phyloP scores from a whole-genome alignment of 2,113 vertebrate genomes.

The Enhydra lutris region DNA sequence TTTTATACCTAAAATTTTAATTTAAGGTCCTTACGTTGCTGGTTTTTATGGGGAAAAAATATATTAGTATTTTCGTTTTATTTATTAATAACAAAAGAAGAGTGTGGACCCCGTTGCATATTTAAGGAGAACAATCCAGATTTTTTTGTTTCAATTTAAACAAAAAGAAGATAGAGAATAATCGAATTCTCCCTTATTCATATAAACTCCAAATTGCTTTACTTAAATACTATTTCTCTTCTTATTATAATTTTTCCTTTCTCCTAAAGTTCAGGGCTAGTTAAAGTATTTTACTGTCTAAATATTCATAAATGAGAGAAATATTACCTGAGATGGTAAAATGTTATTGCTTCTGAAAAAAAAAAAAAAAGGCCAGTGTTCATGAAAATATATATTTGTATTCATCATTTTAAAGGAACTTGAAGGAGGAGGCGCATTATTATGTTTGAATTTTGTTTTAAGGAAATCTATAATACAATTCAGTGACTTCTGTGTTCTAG shows the following conservation, averaged over 20 bases:
- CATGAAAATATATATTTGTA: not conserved
- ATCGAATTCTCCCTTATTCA: not conserved
- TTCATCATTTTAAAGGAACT: conserved; percentile 10
- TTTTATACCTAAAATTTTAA: not conserved
- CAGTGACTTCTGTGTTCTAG: conserved; percentile 25
- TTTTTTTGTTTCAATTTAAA: not conserved
- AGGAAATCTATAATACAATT: conserved; percentile 27
- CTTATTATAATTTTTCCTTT: not conserved
- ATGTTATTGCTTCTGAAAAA: not conserved
- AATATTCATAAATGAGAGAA: conserved; percentile 35
- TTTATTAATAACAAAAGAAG: not conserved
- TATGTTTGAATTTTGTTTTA: not conserved
- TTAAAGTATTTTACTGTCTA: conserved; percentile 43
- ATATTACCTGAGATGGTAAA: not conserved
- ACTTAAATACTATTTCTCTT: conserved; percentile 28
- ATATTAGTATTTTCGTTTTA: not conserved
- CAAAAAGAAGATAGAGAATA: not conserved
- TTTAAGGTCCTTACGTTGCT: not conserved
- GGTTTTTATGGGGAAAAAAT: not conserved
- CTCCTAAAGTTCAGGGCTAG: not conserved
- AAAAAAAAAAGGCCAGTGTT: not conserved
- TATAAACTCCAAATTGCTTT: conserved; percentile 9
- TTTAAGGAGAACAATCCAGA: not conserved
- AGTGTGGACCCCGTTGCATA: not conserved
- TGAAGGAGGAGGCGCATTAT: not conserved